A percentile compares a stretch with the other conserved stretches of the same genome.
Evolutionary conservation across 1,140 invertebrate species (phyloP).

Genomic region (Eciton burchellii): DNA sequence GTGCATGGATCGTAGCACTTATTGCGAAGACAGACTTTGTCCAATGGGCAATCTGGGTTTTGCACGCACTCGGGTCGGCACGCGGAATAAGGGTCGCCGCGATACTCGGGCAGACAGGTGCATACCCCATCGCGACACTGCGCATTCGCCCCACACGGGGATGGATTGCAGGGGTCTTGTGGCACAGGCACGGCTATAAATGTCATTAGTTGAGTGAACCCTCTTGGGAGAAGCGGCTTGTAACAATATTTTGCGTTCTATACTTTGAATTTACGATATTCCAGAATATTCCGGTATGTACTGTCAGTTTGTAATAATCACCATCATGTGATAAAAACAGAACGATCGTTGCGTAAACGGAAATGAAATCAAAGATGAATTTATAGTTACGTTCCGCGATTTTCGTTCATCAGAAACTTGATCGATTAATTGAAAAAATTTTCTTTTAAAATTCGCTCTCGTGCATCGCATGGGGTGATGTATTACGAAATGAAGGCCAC

Average conservation of each 20-base stretch:
- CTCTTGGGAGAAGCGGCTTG: neutral
- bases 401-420: neutral
- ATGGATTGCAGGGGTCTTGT: constrained; percentile 86
- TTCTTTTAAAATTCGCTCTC: neutral
- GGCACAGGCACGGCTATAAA: constrained; percentile 38
- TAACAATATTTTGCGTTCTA: neutral
- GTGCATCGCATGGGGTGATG: neutral
- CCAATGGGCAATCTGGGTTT: constrained; percentile 89
- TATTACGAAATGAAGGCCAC: neutral
- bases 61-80: constrained; percentile 90
- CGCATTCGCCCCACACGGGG: constrained; percentile 90
- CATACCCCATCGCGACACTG: constrained; percentile 88
- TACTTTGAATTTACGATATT: neutral
- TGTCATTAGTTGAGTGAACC: neutral
- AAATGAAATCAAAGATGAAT: neutral
- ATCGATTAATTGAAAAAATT: neutral
- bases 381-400: neutral
- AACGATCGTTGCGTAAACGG: neutral
- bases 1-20: constrained; percentile 92
- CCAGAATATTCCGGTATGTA: neutral
- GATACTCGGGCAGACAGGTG: constrained; percentile 87
- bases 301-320: constrained; percentile 10
- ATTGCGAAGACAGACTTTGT: constrained; percentile 90
- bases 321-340: neutral
- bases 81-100: constrained; percentile 88